Evolutionary conservation across 2,113 vertebrate species (phyloP).

Genomic region (Zeus faber): DNA sequence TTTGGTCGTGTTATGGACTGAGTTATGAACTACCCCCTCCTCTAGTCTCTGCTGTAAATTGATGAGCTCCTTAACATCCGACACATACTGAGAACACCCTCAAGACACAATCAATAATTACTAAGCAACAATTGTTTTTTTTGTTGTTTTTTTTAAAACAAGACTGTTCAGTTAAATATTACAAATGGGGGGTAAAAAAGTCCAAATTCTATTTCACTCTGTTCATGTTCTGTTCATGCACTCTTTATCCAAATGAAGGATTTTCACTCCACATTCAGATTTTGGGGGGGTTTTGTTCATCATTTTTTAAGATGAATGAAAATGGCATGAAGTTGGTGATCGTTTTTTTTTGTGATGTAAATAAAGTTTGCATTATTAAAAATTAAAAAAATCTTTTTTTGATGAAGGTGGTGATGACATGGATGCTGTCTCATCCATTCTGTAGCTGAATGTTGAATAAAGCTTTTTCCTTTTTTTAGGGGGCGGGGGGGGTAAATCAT

Average conservation of each 20-base stretch:
- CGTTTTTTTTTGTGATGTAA: slow-evolving; percentile 86
- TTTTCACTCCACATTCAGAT: slow-evolving; percentile 76
- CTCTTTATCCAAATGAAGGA: slow-evolving; percentile 77
- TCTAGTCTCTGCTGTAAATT: slow-evolving; percentile 49
- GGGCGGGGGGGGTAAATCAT: slow-evolving; percentile 3
- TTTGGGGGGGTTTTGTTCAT: slow-evolving; percentile 27
- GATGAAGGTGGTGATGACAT: slow-evolving; percentile 4
- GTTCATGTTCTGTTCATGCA: too few species aligned
- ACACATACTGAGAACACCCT: too few species aligned
- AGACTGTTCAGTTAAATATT: too few species aligned
- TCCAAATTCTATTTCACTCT: too few species aligned
- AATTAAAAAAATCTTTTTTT: slow-evolving; percentile 25
- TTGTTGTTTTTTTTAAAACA: too few species aligned
- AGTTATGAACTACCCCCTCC: slow-evolving; percentile 1
- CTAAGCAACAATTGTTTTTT: not conserved
- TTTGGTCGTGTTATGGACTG: slow-evolving; percentile 14
- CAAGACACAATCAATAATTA: not conserved
- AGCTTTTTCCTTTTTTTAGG: too few species aligned
- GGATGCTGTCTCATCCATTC: slow-evolving; percentile 17
- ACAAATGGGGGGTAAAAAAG: too few species aligned
- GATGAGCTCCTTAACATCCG: slow-evolving; percentile 9
- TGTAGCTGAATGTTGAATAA: slow-evolving; percentile 44
- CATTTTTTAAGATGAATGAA: slow-evolving; percentile 67
- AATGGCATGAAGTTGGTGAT: slow-evolving; percentile 92
- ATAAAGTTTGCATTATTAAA: slow-evolving; percentile 92